phyloP scores from a whole-genome alignment of 2,797 vertebrate species.

The Syngnathus rostellatus region DNA sequence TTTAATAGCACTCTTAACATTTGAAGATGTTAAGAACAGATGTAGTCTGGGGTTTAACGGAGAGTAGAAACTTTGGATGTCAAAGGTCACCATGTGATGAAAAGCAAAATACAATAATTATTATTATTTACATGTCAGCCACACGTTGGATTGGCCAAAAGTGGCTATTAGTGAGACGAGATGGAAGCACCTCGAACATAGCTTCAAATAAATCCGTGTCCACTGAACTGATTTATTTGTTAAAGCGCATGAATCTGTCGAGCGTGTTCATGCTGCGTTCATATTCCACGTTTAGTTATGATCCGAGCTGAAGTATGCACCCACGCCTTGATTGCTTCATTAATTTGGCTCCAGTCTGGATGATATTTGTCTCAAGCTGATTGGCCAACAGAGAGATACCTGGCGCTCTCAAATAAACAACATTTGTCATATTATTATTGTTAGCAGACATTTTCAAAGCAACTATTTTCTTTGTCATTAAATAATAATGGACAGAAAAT shows the following conservation, averaged over 20 bases:
- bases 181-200: conserved; percentile 29
- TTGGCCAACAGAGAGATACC: background rate
- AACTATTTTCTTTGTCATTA: too few species aligned
- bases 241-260: background rate
- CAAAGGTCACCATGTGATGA: conserved; percentile 41
- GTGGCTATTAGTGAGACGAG: conserved; percentile 55
- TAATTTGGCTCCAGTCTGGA: background rate
- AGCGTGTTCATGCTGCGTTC: background rate
- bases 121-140: conserved; percentile 57
- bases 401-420: background rate
- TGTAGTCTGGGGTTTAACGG: conserved; percentile 59
- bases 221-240: background rate
- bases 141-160: conserved; percentile 51
- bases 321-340: background rate
- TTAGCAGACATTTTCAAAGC: too few species aligned
- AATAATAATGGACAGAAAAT: too few species aligned
- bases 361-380: background rate
- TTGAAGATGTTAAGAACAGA: conserved; percentile 39
- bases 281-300: background rate
- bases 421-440: too few species aligned
- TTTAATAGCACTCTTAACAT: background rate
- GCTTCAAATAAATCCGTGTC: background rate
- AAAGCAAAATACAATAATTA: conserved; percentile 54
- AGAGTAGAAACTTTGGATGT: conserved; percentile 27
- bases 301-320: background rate